A percentile compares a stretch with the other conserved stretches of the same genome.
These are phyloP conservation scores for Heliconius sara DNA, from an alignment of 2,888 invertebrate genomes.

Conservation along the genomic window DNA sequence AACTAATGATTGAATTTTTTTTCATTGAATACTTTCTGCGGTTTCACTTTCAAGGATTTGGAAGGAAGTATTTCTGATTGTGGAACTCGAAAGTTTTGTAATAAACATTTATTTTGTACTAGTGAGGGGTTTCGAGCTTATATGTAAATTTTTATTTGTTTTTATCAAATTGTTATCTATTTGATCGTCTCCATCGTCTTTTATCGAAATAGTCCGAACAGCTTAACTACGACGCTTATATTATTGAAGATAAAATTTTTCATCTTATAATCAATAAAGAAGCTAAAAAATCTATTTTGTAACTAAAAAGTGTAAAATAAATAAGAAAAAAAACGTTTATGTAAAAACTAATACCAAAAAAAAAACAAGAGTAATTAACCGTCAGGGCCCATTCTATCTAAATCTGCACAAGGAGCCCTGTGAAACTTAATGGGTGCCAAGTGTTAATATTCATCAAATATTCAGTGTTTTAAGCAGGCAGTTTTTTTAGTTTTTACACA, in stretches of 20 bases:
- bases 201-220: no score
- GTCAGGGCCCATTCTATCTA: no score
- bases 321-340: neutral
- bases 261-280: no score
- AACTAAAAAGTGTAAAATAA: neutral
- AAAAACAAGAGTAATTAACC: no score
- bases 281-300: neutral
- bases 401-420: no score
- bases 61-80: slow-evolving; percentile 1
- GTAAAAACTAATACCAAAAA: neutral
- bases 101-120: neutral
- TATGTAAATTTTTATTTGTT: neutral
- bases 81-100: slow-evolving; percentile 2
- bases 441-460: no score
- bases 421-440: no score
- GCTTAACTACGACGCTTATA: no score
- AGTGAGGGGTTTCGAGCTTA: neutral
- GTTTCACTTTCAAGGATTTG: slow-evolving; percentile 26
- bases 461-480: no score
- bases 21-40: slow-evolving; percentile 14
- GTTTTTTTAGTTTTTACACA: no score
- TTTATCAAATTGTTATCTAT: neutral
- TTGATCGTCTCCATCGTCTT: no score
- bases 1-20: slow-evolving; percentile 34
- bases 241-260: neutral